A percentile compares a stretch with the other conserved stretches of the same genome.
Conservation (phyloP, 2,113 vertebrate genomes). For the Myotis lucifugus region DNA sequence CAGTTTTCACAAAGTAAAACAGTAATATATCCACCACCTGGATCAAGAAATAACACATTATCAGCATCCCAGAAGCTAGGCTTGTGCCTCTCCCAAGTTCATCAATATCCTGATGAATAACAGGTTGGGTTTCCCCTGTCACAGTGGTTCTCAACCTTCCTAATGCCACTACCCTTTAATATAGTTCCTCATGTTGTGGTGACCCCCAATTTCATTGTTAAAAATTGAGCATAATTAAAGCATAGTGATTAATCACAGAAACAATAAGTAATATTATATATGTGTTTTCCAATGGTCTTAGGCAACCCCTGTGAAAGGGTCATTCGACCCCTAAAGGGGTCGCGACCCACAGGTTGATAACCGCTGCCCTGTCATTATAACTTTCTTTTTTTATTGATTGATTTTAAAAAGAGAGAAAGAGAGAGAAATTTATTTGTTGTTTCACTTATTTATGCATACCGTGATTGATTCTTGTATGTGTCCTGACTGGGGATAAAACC, state of each 20-base stretch:
- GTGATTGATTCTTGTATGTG: not conserved
- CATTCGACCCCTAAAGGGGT: too few species aligned
- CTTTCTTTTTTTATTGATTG: not conserved
- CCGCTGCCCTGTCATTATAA: not conserved
- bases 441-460: not conserved
- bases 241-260: too few species aligned
- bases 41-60: not conserved
- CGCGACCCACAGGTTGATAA: too few species aligned
- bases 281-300: too few species aligned
- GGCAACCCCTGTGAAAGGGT: too few species aligned
- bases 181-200: too few species aligned
- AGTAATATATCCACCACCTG: not conserved
- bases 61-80: not conserved
- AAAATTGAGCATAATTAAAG: too few species aligned
- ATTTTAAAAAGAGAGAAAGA: not conserved
- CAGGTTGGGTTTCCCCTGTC: not conserved
- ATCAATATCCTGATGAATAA: not conserved
- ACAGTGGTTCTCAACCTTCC: too few species aligned
- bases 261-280: too few species aligned
- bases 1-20: conserved; percentile 12
- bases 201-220: too few species aligned
- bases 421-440: not conserved
- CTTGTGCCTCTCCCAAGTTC: not conserved
- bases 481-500: not conserved
- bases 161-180: too few species aligned